Conservation (phyloP, 1,140 invertebrate genomes). For the Zophobas morio region DNA sequence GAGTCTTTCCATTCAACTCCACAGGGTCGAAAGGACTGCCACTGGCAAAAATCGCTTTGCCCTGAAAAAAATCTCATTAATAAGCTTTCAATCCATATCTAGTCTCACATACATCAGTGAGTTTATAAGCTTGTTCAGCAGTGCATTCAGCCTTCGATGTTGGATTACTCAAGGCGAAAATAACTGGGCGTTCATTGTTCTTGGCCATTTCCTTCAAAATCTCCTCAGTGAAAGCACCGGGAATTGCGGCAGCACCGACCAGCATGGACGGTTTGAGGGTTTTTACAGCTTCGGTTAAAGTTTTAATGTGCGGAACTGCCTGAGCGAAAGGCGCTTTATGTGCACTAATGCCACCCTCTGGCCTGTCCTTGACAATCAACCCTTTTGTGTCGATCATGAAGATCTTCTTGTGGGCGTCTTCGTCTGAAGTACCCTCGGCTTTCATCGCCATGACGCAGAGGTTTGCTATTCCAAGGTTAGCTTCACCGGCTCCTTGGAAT, state of each 20-base stretch:
- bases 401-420: conserved; percentile 81
- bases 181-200: conserved; percentile 84
- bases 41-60: conserved; percentile 90
- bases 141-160: conserved; percentile 98
- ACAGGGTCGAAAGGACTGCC: conserved; percentile 94
- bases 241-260: conserved; percentile 87
- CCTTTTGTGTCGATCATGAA: conserved; percentile 83
- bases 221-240: conserved; percentile 87
- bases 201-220: conserved; percentile 88
- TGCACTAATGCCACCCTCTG: conserved; percentile 80
- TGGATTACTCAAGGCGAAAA: conserved; percentile 97
- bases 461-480: conserved; percentile 84
- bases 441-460: conserved; percentile 91
- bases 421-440: conserved; percentile 80
- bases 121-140: conserved; percentile 91
- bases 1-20: conserved; percentile 82
- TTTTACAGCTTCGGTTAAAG: conserved; percentile 84
- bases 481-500: conserved; percentile 93
- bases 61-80: conserved; percentile 69
- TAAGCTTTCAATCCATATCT: conserved; percentile 16
- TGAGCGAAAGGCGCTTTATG: conserved; percentile 87
- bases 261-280: conserved; percentile 86
- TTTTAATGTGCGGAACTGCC: conserved; percentile 77
- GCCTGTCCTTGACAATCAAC: conserved; percentile 83
- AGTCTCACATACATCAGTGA: conserved; percentile 79